Evolutionary conservation across 2,888 invertebrate genomes (phyloP), one percentile per base, ranked within the genome.

Genomic region (Monopis laevigella): DNA sequence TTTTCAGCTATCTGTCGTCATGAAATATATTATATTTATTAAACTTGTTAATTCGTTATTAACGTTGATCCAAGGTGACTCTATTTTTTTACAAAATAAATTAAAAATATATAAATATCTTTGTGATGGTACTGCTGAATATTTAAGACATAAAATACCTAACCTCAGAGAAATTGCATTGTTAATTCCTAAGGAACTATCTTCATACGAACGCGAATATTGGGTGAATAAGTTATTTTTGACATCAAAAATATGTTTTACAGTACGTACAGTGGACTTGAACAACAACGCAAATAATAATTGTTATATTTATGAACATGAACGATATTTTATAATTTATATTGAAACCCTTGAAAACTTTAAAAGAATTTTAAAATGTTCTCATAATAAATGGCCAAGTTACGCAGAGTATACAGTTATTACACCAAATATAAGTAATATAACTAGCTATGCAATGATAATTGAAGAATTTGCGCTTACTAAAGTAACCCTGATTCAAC

Each of bases 371-470:
- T 32, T 32, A 17, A 32, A 32, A 5, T 32, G 32, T 10, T 17
- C 14, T 4, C 11, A 32, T 17, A 32, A 32, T 17, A 14, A 32
- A 32, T 32, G 32, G 32, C 13, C 14, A 7, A 32, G 17, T 10
- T 32, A 17, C n/a, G 14, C 32, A n/a, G 32, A 32, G 17, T 32
- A 17, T 10, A 32, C 10, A 32, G 17, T 32, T 10, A n/a, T 32
- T 17, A 32, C 32, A 14, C 17, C 32, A 4, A 10, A 14, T 2
- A 16, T 17, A 17, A 32, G 17, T 32, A 32, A 17, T 32, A 17
- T 32, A 17, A n/a, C 14, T 17, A 17, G 17, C 7, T 32, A 32
- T n/a, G 32, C 32, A 2, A 3, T 17, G 17, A 17, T 32, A 2
- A 17, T 32, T 2, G 32, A 32, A 32, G 10, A 32, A n/a, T 32